Evolutionary conservation across 2,888 invertebrate genomes (phyloP).

Genomic region (Chrysina gloriosa): DNA sequence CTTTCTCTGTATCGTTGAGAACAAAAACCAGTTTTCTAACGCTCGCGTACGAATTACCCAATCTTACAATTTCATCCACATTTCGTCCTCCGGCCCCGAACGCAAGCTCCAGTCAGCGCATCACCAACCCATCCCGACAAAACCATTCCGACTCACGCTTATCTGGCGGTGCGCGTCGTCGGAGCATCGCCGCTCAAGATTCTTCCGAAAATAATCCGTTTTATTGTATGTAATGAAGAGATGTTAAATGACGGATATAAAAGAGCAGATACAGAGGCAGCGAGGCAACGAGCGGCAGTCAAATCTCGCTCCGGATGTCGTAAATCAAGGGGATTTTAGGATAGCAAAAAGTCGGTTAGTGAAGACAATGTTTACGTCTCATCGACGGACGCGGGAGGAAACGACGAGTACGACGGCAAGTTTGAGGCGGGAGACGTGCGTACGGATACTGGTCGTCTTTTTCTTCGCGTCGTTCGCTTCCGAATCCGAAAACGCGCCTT

Average conservation of each 20-base stretch:
- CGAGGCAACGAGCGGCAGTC: slow-evolving; percentile 38
- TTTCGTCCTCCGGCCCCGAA: no score
- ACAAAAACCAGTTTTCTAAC: no score
- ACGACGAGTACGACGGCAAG: not conserved
- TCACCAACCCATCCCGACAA: no score
- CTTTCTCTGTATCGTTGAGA: no score
- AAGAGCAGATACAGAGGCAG: slow-evolving; percentile 44
- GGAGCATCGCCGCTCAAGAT: slow-evolving; percentile 22
- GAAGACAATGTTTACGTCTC: slow-evolving; percentile 57
- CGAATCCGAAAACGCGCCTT: no score
- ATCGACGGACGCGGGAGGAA: slow-evolving; percentile 42
- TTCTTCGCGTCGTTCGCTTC: no score
- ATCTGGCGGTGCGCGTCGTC: not conserved
- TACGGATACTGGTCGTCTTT: not conserved
- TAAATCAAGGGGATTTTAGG: slow-evolving; percentile 55
- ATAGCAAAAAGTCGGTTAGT: slow-evolving; percentile 53
- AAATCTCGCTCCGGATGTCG: slow-evolving; percentile 51
- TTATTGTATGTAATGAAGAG: slow-evolving; percentile 45
- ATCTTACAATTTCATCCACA: no score
- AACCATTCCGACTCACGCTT: not conserved
- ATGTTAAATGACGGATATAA: slow-evolving; percentile 45
- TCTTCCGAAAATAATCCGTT: slow-evolving; percentile 44
- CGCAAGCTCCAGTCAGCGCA: no score
- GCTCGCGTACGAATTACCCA: no score
- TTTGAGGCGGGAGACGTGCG: not conserved